phyloP scores from a whole-genome alignment of 2,888 invertebrate species.

The Cerastis leucographa region DNA sequence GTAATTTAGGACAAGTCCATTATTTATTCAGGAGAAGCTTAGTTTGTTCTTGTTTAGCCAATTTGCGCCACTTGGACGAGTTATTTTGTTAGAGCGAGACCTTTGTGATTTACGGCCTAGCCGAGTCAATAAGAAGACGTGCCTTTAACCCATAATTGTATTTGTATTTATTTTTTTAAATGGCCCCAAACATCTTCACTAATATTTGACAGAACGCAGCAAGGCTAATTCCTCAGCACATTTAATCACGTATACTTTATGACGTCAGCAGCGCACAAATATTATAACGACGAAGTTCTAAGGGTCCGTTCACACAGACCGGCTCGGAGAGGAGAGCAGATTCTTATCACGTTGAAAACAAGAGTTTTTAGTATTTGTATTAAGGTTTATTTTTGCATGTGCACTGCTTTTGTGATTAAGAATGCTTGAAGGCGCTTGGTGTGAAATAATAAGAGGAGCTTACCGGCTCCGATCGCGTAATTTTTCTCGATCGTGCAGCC shows the following conservation, averaged over 20 bases:
- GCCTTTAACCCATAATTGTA: neutral
- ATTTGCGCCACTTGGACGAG: slow-evolving; percentile 8
- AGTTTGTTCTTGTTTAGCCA: neutral
- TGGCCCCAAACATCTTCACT: slow-evolving; percentile 13
- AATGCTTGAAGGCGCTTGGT: too few species aligned
- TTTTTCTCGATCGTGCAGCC: too few species aligned
- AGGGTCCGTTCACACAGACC: too few species aligned
- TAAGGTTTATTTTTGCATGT: too few species aligned
- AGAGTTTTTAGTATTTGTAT: too few species aligned
- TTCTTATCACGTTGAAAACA: too few species aligned
- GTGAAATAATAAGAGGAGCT: too few species aligned
- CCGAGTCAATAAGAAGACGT: neutral
- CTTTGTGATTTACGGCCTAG: slow-evolving; percentile 1
- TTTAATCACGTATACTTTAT: slow-evolving; percentile 65
- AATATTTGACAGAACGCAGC: slow-evolving; percentile 41
- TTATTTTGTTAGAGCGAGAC: neutral
- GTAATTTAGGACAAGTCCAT: slow-evolving; percentile 6
- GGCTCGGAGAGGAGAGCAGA: too few species aligned
- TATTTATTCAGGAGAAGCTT: slow-evolving; percentile 34
- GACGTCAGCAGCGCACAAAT: slow-evolving; percentile 62
- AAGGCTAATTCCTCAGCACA: slow-evolving; percentile 52
- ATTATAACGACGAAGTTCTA: slow-evolving; percentile 59
- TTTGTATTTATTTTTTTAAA: neutral
- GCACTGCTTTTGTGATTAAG: too few species aligned
- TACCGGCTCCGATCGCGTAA: too few species aligned